Conservation (phyloP, 2,113 vertebrate species). For the Ginglymostoma cirratum region DNA sequence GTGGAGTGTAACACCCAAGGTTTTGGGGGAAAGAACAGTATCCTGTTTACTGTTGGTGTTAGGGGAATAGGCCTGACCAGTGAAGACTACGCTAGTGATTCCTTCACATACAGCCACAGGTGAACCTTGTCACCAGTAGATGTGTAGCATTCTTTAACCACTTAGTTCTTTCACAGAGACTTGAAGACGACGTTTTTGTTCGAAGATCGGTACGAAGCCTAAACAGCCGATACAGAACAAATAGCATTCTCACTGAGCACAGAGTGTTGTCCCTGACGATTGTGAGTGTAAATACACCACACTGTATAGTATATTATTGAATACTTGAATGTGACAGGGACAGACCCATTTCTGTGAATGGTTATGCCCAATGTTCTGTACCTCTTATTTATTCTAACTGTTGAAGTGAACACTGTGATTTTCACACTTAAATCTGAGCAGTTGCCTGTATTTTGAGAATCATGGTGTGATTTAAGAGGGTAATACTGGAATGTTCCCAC, state of each 20-base stretch:
- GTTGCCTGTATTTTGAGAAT: slow-evolving; percentile 3
- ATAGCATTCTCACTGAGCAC: background rate
- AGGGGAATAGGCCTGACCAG: background rate
- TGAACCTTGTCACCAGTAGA: background rate
- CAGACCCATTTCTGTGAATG: slow-evolving; percentile 2
- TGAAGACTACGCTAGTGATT: background rate
- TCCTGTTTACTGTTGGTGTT: background rate
- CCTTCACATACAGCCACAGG: background rate
- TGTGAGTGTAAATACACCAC: background rate
- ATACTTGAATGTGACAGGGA: slow-evolving; percentile 30
- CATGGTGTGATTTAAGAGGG: background rate
- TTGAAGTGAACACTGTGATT: slow-evolving; percentile 19
- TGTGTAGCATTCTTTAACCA: background rate
- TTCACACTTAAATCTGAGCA: slow-evolving; percentile 22
- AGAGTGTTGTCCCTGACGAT: background rate
- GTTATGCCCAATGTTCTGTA: slow-evolving; percentile 22
- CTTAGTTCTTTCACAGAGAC: background rate
- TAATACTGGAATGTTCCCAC: slow-evolving; percentile 17
- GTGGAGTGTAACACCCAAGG: background rate
- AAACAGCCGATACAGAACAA: background rate
- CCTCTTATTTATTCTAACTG: slow-evolving; percentile 34
- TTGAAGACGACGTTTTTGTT: background rate
- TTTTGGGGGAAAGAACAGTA: background rate
- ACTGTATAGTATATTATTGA: slow-evolving; percentile 24
- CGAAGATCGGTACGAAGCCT: background rate